Evolutionary conservation across 2,797 vertebrate species (phyloP), one percentile per base, ranked within the genome.

Genomic region (Eulemur rubriventer): DNA sequence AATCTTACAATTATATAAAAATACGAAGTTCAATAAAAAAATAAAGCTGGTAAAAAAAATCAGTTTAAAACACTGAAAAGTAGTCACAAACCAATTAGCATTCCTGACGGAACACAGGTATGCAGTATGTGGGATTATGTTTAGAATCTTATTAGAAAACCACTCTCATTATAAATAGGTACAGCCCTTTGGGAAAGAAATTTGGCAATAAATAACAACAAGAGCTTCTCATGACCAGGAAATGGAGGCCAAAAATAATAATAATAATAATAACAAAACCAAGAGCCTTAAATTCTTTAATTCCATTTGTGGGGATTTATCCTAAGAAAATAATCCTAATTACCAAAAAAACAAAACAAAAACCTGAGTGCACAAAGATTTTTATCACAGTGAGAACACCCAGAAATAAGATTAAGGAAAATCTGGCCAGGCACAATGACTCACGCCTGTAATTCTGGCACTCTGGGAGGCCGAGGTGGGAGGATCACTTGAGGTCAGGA

Each of bases 271-370:
- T 7, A 63, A 5, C 6, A n/a, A 65, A 65, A 65, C 33, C 33
- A n/a, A n/a, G 24, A 86, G n/a, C 52, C 63, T 95, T 72, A 89
- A 63, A 82, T 90, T 81, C 59, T 90, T 88, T 78, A 91, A 87
- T 93, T 91, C 52, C 38, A 63, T 52, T 76, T 61, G 43, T 63
- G 46, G 69, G 61, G 76, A 76, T 82, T 69, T 67, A 75, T 85
- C 52, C 65, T 93, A 80, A 90, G 59, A 61, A 90, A 85, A 86
- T 81, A 89, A 80, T 85, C 73, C 35, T 89, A 89, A 89, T 73
- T 41, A 92, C 24, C 65, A 59, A 63, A 1, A 7, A 70, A 24
- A 69, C 35, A 24, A 69, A 69, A 38, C 24, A n/a, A 82, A 72
- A 63, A 78, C 52, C 24, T 1, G 33, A 72, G 46, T 11, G 9